phyloP scores from a whole-genome alignment of 2,797 vertebrate species.

The Anas capensis region DNA sequence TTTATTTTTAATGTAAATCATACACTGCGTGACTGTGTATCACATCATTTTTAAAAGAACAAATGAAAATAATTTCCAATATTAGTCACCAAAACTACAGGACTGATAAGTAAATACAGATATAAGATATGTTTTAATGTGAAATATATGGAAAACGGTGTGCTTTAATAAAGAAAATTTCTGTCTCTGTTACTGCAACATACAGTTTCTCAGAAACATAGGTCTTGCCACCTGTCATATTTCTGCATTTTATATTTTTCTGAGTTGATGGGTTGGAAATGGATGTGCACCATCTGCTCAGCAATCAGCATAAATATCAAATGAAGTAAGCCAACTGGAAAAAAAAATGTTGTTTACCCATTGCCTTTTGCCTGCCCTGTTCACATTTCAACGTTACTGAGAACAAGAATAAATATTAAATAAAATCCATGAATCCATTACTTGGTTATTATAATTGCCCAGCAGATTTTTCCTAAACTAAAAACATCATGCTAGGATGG shows the following conservation, averaged over 20 bases:
- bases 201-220: not conserved
- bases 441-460: not conserved
- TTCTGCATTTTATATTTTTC: not conserved
- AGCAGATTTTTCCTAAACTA: not conserved
- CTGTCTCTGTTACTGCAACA: not conserved
- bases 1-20: not conserved
- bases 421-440: not conserved
- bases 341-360: not conserved
- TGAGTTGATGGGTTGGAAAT: not conserved
- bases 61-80: not conserved
- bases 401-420: not conserved
- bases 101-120: not conserved
- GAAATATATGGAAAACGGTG: not conserved
- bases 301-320: not conserved
- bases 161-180: not conserved
- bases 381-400: not conserved
- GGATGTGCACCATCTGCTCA: not conserved
- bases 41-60: not conserved
- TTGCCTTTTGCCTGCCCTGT: not conserved
- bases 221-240: not conserved
- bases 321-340: not conserved
- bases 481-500: not conserved
- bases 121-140: no score
- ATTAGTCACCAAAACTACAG: not conserved
- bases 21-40: not conserved